Percentiles rank a stretch among this genome's conserved stretches.
phyloP scores from a whole-genome alignment of 2,113 vertebrate genomes.

The Coptodon rendalli region DNA sequence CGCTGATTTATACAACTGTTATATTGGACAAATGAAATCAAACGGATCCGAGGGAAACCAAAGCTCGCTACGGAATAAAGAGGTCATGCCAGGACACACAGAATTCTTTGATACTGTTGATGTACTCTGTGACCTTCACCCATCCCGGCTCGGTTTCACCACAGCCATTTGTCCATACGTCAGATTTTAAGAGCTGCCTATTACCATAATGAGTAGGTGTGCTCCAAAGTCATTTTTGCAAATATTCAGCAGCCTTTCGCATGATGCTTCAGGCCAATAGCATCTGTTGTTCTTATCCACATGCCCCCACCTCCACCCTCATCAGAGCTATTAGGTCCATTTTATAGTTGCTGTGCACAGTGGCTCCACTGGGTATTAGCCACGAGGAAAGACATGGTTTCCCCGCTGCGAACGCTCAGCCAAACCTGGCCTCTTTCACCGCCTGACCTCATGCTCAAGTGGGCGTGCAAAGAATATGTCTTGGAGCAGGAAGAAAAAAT shows the following conservation, averaged over 20 bases:
- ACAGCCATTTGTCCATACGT: constrained; percentile 64
- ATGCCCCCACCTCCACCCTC: background rate
- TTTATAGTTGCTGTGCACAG: constrained; percentile 24
- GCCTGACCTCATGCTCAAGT: constrained; percentile 58
- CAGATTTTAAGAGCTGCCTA: constrained; percentile 58
- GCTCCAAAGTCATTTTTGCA: constrained; percentile 39
- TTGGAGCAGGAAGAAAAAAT: constrained; percentile 32
- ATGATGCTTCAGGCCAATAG: constrained; percentile 23
- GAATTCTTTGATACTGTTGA: constrained; percentile 12
- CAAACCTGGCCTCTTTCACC: constrained; percentile 40
- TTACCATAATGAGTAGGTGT: constrained; percentile 69
- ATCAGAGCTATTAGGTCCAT: constrained; percentile 29
- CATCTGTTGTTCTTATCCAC: background rate
- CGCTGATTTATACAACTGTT: constrained; percentile 5
- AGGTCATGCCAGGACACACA: constrained; percentile 22
- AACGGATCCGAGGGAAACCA: background rate
- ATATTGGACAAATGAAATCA: background rate
- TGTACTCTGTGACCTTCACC: constrained; percentile 54
- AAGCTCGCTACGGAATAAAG: background rate
- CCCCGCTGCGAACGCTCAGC: constrained; percentile 1
- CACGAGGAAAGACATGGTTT: constrained; percentile 33
- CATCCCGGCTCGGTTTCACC: constrained; percentile 26
- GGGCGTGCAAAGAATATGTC: constrained; percentile 49
- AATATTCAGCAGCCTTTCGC: constrained; percentile 46
- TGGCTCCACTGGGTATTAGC: constrained; percentile 52